These are phyloP conservation scores for Morbakka virulenta DNA, from an alignment of 30 jellyfish, hydroid and myxozoan species.

Conservation along the genomic window DNA sequence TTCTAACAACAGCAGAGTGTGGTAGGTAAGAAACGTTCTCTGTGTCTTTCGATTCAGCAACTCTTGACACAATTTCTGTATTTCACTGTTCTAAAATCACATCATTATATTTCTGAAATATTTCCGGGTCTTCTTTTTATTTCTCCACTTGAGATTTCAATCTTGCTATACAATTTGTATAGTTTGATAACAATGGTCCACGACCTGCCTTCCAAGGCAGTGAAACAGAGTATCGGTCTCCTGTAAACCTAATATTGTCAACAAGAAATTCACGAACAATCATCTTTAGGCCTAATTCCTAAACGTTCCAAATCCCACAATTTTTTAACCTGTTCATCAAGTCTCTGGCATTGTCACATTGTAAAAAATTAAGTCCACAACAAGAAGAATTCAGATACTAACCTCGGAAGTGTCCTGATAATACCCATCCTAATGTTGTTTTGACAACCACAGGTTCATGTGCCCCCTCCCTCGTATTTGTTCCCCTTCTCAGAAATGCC, in stretches of 20 bases:
- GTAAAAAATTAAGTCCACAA: too few species aligned
- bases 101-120: too few species aligned
- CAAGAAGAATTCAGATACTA: slow-evolving; percentile 7
- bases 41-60: too few species aligned
- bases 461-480: slow-evolving; percentile 33
- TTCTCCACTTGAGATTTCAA: too few species aligned
- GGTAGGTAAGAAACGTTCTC: too few species aligned
- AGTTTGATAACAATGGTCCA: slow-evolving; percentile 35
- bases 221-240: slow-evolving; percentile 40
- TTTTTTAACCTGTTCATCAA: not conserved
- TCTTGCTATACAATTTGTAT: too few species aligned
- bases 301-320: not conserved
- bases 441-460: slow-evolving; percentile 27
- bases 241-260: slow-evolving; percentile 42
- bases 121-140: too few species aligned
- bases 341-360: too few species aligned
- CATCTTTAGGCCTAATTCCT: slow-evolving; percentile 10
- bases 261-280: slow-evolving; percentile 28
- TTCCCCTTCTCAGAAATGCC: slow-evolving; percentile 2
- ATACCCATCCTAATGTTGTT: slow-evolving; percentile 28
- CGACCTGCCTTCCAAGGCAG: slow-evolving; percentile 66
- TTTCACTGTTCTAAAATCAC: too few species aligned
- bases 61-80: too few species aligned
- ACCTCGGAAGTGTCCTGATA: slow-evolving; percentile 1
- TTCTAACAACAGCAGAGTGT: too few species aligned